phyloP scores from a whole-genome alignment of 2,888 invertebrate species.

The Ashinkailepas kermadecensis region DNA sequence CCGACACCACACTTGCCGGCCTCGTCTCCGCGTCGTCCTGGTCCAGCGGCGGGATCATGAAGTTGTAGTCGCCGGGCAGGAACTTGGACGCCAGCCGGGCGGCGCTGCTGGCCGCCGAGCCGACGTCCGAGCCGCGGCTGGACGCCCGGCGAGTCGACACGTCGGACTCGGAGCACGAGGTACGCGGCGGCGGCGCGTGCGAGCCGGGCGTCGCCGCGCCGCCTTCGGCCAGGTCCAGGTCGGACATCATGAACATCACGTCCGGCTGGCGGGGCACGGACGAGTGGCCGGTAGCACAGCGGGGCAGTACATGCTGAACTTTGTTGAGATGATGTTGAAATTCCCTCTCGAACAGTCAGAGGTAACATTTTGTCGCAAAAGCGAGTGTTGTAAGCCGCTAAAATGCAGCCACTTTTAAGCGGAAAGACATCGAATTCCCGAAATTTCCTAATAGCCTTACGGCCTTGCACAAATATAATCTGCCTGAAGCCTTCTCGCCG shows the following conservation, averaged over 20 bases:
- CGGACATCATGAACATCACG: not conserved
- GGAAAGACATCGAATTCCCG: no score
- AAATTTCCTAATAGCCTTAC: no score
- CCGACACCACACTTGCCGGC: not conserved
- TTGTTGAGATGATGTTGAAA: no score
- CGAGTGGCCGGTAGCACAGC: not conserved
- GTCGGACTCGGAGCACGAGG: not conserved
- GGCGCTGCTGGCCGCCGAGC: not conserved
- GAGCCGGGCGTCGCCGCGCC: not conserved
- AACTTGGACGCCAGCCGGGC: not conserved
- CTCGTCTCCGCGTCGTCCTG: not conserved
- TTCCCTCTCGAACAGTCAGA: no score
- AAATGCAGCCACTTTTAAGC: no score
- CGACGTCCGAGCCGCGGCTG: no score
- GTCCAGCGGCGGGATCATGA: not conserved
- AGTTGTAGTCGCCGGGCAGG: constrained; percentile 17
- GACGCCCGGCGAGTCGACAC: no score
- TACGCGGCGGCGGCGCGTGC: not conserved
- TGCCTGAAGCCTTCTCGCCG: no score
- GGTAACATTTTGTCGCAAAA: no score
- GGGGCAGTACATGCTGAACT: no score
- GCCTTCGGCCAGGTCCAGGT: not conserved
- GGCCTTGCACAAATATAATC: no score
- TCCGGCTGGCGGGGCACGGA: not conserved
- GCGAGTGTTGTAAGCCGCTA: no score